Conservation (phyloP, 2,797 vertebrate species). For the Rhyacichthys aspro region DNA sequence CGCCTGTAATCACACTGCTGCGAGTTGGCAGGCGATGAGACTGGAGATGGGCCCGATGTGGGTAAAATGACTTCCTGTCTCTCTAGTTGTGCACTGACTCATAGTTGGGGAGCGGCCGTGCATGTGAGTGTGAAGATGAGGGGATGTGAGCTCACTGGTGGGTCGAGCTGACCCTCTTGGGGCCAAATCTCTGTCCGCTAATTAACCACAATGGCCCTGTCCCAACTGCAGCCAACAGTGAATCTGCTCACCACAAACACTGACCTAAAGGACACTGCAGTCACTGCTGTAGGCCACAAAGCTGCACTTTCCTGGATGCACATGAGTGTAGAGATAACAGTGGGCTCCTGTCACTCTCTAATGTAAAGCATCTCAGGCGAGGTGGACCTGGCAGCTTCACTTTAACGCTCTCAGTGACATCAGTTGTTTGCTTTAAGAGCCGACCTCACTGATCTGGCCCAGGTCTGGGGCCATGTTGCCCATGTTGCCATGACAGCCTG, state of each 20-base stretch:
- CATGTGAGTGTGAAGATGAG: slow-evolving; percentile 74
- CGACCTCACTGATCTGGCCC: slow-evolving; percentile 33
- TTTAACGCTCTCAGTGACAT: slow-evolving; percentile 46
- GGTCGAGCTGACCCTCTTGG: slow-evolving; percentile 58
- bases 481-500: slow-evolving; percentile 65
- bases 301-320: slow-evolving; percentile 5
- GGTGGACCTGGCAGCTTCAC: slow-evolving; percentile 4
- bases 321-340: background rate
- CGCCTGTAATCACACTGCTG: slow-evolving; percentile 74
- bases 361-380: slow-evolving; percentile 24
- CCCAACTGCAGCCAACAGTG: slow-evolving; percentile 60
- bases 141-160: slow-evolving; percentile 80
- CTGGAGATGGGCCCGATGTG: slow-evolving; percentile 67
- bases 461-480: slow-evolving; percentile 40
- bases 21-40: slow-evolving; percentile 72
- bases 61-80: slow-evolving; percentile 79
- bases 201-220: slow-evolving; percentile 70
- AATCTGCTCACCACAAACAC: slow-evolving; percentile 33
- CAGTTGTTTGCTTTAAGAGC: slow-evolving; percentile 57
- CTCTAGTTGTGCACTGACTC: slow-evolving; percentile 65
- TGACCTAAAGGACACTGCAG: slow-evolving; percentile 18
- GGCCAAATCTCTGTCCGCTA: slow-evolving; percentile 72
- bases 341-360: slow-evolving; percentile 8
- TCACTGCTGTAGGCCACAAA: background rate
- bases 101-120: slow-evolving; percentile 71